Evolutionary conservation across 1,140 invertebrate species (phyloP).

Genomic region (Dysdera silvatica): DNA sequence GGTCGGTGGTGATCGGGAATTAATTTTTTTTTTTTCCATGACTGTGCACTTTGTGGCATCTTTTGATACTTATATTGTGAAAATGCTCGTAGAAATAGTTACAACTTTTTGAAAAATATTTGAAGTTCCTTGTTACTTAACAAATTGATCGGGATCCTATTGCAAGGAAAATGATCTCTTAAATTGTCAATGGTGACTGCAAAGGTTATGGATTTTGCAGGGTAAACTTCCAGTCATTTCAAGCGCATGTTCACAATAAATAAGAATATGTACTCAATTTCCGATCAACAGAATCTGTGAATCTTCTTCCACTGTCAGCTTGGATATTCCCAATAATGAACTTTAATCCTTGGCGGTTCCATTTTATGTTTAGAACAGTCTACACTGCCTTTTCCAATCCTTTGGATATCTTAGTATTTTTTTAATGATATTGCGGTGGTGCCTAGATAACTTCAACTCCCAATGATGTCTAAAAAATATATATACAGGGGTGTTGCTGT

Average conservation of each 20-base stretch:
- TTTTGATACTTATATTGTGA: too few species aligned
- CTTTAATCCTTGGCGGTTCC: not conserved
- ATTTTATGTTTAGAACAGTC: not conserved
- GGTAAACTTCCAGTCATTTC: slow-evolving; percentile 14
- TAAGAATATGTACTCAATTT: not conserved
- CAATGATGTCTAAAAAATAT: not conserved
- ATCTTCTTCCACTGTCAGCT: not conserved
- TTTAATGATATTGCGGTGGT: too few species aligned
- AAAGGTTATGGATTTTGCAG: not conserved
- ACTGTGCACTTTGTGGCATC: too few species aligned
- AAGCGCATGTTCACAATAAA: not conserved
- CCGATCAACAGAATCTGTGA: slow-evolving; percentile 1
- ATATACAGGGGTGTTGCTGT: too few species aligned
- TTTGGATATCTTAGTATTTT: slow-evolving; percentile 37
- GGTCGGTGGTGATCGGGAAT: too few species aligned
- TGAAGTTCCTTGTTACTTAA: not conserved
- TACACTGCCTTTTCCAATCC: not conserved
- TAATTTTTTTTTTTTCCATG: too few species aligned
- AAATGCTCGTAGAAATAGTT: not conserved
- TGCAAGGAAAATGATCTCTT: not conserved
- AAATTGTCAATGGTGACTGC: not conserved
- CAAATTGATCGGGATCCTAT: not conserved
- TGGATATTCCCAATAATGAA: slow-evolving; percentile 2
- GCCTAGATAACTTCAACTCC: not conserved
- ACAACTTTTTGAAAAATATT: not conserved